Evolutionary conservation across 2,797 vertebrate genomes (phyloP).

Genomic region (Caiman crocodilus): DNA sequence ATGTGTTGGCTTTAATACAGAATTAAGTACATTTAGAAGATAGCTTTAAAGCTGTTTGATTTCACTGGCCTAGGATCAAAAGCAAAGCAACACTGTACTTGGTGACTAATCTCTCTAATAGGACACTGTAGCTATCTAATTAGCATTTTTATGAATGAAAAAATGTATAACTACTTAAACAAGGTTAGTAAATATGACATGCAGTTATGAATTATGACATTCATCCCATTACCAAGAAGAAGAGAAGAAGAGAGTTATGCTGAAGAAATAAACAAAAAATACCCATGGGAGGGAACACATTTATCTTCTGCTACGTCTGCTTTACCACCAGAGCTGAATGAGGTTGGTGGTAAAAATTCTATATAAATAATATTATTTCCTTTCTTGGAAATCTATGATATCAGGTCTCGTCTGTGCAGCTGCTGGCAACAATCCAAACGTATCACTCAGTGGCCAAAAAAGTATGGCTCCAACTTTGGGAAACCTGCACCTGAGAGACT

Average conservation of each 20-base stretch:
- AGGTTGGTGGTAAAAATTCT: neutral
- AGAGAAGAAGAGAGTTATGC: neutral
- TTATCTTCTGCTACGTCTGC: neutral
- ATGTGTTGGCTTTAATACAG: neutral
- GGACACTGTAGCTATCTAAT: constrained; percentile 15
- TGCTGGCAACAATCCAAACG: too few species aligned
- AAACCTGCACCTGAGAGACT: too few species aligned
- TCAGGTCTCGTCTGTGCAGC: neutral
- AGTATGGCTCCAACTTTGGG: too few species aligned
- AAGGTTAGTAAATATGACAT: neutral
- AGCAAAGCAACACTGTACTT: constrained; percentile 22
- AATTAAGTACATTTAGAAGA: constrained; percentile 9
- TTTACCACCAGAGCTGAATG: neutral
- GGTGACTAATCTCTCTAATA: constrained; percentile 35
- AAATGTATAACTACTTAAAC: neutral
- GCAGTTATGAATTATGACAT: too few species aligned
- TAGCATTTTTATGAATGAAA: constrained; percentile 13
- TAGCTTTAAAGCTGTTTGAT: constrained; percentile 21
- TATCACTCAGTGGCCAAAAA: too few species aligned
- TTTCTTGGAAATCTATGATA: neutral
- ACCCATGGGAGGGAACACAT: too few species aligned
- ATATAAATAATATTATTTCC: neutral
- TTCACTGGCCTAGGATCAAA: constrained; percentile 15
- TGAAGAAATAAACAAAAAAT: too few species aligned
- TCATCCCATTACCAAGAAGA: neutral